Evolutionary conservation across 2,888 invertebrate species (phyloP), one percentile per base, ranked within the genome.

Genomic region (Acleris cristana): DNA sequence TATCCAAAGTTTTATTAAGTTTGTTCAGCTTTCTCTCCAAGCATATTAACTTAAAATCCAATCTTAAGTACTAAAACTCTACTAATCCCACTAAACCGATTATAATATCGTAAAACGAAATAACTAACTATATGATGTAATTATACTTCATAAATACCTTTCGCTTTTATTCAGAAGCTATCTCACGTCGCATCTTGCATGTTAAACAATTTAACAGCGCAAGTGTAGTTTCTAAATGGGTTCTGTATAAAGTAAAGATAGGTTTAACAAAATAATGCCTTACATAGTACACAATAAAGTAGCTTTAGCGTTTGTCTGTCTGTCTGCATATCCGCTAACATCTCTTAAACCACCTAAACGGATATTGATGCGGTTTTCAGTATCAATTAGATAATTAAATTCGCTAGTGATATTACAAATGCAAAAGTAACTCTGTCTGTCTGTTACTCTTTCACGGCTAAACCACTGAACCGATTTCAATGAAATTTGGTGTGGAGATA

Each of bases 91-190:
- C 16, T 18, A 5, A 12, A 34, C 16, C 40, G 49, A 57, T 64
- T 44, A 26, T 30, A 8, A 52, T n/a, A 52, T 45, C 55, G 23
- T 51, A 57, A 57, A 66, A 64, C 26, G 12, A 49, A 49, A 48
- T 62, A 56, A 40, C 54, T 19, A 26, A 16, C 51, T 30, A n/a
- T 61, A 30, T 18, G 26, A 21, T 12, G 16, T 19, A 57, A 66
- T 66, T 62, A 62, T 3, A 34, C 12, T 45, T 61, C 61, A 53
- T 52, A 51, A 57, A 7, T 19, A 56, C 52, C 66, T 66, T 62
- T 66, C 62, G 61, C 61, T 66, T 61, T 66, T 56, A 66, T 30
- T 58, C 26, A 1, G 51, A 18, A 26, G 34, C 48, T 53, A 65
- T 65, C 65, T 55, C 26, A 18, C 26, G 54, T 30, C 48, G 19